Percentiles rank a stretch among this genome's conserved stretches.
These are phyloP conservation scores for Berghia stephanieae DNA, from an alignment of 1,140 invertebrate species.

Conservation along the genomic window DNA sequence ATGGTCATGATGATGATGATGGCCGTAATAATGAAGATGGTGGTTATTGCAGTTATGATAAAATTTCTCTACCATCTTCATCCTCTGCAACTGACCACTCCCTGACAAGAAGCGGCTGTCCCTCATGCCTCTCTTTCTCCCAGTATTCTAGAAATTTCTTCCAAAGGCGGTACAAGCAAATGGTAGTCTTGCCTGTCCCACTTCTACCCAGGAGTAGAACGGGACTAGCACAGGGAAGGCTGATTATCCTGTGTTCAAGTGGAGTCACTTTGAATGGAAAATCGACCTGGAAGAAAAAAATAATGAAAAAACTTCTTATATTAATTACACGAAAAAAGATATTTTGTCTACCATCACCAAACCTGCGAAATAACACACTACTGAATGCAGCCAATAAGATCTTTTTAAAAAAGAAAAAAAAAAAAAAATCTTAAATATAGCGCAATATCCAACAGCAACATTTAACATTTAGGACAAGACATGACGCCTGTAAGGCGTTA, in stretches of 20 bases:
- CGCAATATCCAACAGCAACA: too few species aligned
- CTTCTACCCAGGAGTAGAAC: slow-evolving; percentile 59
- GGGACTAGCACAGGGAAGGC: slow-evolving; percentile 48
- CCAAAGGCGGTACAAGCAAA: slow-evolving; percentile 62
- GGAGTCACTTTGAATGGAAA: slow-evolving; percentile 63
- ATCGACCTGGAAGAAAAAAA: too few species aligned
- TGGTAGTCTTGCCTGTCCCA: slow-evolving; percentile 63
- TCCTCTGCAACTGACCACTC: slow-evolving; percentile 34
- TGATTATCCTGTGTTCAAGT: slow-evolving; percentile 60
- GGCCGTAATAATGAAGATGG: too few species aligned
- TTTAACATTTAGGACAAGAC: too few species aligned
- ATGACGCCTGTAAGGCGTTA: too few species aligned
- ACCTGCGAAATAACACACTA: too few species aligned
- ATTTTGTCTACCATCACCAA: too few species aligned
- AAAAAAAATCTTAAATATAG: neutral
- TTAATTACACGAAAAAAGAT: too few species aligned
- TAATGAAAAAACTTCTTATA: too few species aligned
- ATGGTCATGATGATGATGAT: too few species aligned
- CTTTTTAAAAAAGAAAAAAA: neutral
- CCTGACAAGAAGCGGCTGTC: slow-evolving; percentile 42
- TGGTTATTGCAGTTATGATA: too few species aligned
- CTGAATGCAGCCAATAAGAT: too few species aligned
- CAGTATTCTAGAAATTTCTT: slow-evolving; percentile 55
- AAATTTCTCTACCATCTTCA: slow-evolving; percentile 17
- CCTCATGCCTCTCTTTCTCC: slow-evolving; percentile 43